Evolutionary conservation across 2,113 vertebrate genomes (phyloP), one percentile per base, ranked within the genome.

Genomic region (Cryptotis parvus): DNA sequence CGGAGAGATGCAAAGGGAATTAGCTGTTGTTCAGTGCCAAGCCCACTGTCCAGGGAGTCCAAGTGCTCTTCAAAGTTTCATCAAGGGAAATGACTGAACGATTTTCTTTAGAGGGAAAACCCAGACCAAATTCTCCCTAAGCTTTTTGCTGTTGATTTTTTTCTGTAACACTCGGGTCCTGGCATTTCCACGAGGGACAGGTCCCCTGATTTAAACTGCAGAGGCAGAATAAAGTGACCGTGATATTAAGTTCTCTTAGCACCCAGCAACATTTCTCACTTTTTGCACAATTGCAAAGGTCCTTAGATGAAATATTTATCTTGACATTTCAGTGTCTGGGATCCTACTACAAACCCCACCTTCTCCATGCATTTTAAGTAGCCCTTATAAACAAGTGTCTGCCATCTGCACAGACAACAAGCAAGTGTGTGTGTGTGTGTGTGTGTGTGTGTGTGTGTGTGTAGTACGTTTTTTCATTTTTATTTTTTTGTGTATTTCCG

Each of bases 21-120:
- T 45, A 86, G 66, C 16, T 93, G 65, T 55, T 89, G 20, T 91
- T 89, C 92, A 66, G 73, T 58, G 39, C 41, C 26, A 85, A 89
- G 33, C 82, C 81, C 69, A 69, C 55, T 45, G 85, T 58, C 39
- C n/a, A 73, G 3, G 76, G 55, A 55, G 58, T 83, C 43, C 72
- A 94, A 88, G 6, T 43, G 65, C 37, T 87, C 75, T 85, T 88
- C 79, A 88, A 89, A 91, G 73, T 92, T 89, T 80, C 39, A 87
- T 35, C 37, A n/a, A 35, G 77, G 39, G 61, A 84, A 89, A 37
- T 65, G 26, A 37, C 63, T 88, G 85, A 75, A 43, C 22, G 55
- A 31, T 45, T 90, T 9, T 41, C 45, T 88, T 68, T 31, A 68
- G 29, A 94, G 20, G 69, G 37, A 77, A 33, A 22, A 43, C 49